A percentile compares a stretch with the other conserved stretches of the same genome.
phyloP scores from a whole-genome alignment of 2,888 invertebrate species.

The Laspeyria flexula region DNA sequence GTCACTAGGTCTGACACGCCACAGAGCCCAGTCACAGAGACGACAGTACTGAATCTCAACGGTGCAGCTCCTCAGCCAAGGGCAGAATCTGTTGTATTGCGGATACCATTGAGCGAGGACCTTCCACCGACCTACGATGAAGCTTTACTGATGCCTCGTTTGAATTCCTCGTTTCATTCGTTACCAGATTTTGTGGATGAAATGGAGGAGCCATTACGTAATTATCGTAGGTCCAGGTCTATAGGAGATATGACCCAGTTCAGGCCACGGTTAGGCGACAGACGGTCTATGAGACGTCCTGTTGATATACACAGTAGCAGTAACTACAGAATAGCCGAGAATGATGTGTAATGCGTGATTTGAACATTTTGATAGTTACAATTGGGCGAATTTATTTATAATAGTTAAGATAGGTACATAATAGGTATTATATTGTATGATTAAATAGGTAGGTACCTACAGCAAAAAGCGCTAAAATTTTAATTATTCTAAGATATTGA shows the following conservation, averaged over 20 bases:
- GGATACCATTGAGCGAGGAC: conserved; percentile 72
- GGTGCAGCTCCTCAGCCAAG: conserved; percentile 55
- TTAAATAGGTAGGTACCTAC: not conserved
- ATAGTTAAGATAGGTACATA: not conserved
- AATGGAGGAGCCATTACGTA: conserved; percentile 57
- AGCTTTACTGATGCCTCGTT: conserved; percentile 90
- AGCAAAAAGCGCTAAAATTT: conserved; percentile 1
- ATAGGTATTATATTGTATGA: not conserved
- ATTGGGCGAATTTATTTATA: not conserved
- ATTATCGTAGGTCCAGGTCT: conserved; percentile 75
- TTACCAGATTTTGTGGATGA: conserved; percentile 78
- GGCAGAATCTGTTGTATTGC: conserved; percentile 64
- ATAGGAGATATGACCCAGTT: conserved; percentile 77
- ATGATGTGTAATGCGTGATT: conserved; percentile 2
- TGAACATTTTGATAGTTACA: not conserved
- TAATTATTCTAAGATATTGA: not conserved
- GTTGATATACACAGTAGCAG: conserved; percentile 64
- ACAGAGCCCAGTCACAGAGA: conserved; percentile 69
- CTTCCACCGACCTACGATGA: conserved; percentile 91
- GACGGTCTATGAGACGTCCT: conserved; percentile 75
- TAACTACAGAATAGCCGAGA: conserved; percentile 10
- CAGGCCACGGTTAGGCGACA: conserved; percentile 64
- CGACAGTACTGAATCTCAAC: conserved; percentile 72
- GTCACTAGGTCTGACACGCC: conserved; percentile 66
- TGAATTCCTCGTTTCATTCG: conserved; percentile 88